Percentiles rank a stretch among this genome's conserved stretches.
These are phyloP conservation scores for Eupithecia subfuscata DNA, from an alignment of 2,888 invertebrate species.

Conservation along the genomic window DNA sequence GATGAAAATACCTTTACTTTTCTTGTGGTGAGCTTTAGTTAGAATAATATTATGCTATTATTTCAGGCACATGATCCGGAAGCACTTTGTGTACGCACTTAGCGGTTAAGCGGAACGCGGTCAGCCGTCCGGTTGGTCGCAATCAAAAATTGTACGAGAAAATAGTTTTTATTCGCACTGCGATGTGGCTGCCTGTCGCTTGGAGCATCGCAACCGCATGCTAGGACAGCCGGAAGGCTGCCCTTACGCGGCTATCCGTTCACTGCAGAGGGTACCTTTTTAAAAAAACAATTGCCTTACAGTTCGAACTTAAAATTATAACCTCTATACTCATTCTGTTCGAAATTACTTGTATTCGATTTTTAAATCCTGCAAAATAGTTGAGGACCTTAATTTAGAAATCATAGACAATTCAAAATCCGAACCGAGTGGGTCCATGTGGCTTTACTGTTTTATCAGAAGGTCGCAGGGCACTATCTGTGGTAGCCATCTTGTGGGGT, in stretches of 20 bases:
- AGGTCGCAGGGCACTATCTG: conserved; percentile 75
- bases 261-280: background rate
- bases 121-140: too few species aligned
- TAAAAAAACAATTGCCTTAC: background rate
- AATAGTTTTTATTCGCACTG: too few species aligned
- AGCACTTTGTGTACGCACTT: too few species aligned
- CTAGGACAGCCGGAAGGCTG: too few species aligned
- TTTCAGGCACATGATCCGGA: too few species aligned
- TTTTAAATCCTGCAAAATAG: background rate
- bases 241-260: too few species aligned
- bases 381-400: conserved; percentile 22
- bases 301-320: background rate
- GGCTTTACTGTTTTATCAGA: conserved; percentile 75
- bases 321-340: background rate
- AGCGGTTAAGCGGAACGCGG: too few species aligned
- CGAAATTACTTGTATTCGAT: background rate
- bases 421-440: conserved; percentile 55
- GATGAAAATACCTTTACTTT: background rate
- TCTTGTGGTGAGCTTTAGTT: too few species aligned
- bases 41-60: too few species aligned
- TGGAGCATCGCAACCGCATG: too few species aligned
- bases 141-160: too few species aligned
- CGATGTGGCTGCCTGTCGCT: too few species aligned
- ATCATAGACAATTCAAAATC: conserved; percentile 34
- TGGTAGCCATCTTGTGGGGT: conserved; percentile 70